Evolutionary conservation across 2,113 vertebrate species (phyloP), one percentile per base, ranked within the genome.

Genomic region (Bufo bufo): DNA sequence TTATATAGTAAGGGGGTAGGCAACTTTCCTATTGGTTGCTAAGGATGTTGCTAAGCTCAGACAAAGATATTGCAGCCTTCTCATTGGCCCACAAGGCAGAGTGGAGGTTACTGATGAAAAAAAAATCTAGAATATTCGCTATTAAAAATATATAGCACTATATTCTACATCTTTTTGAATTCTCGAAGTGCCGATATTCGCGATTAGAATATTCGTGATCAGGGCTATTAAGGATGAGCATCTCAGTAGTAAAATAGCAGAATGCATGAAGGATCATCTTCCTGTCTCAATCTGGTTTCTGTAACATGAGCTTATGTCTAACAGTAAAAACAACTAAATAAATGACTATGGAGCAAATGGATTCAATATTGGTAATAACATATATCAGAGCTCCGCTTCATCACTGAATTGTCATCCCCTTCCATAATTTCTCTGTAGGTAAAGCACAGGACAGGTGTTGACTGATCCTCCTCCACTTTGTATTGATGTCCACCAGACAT

Each of bases 401-500:
- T 47, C 71, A 47, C 47, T 72, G 2, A 45, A 72, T 45, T 74
- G 71, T 74, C 5, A 16, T n/a, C 14, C 2, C 19, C 14, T 17
- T 6, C 43, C 13, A 47, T 47, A 47, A 47, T 47, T 74, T 16
- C 71, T 43, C 43, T 74, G 19, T 47, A 74, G 43, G 71, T 74
- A 74, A 74, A 74, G 71, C 71, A 47, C 45, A 6, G 17, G 71
- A 45, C 69, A 72, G 69, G 49, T 74, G 49, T 74, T 74, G 71
- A 47, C 71, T 1, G 43, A 47, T 16, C 33, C 33, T 16, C 33
- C 69, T 45, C 69, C 69, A 45, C 69, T 45, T 43, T 19, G 4
- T 74, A 74, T 74, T 49, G 71, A 47, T 74, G 49, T 74, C 71
- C 71, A 74, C 43, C 71, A 47, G 16, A 74, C 71, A 47, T 74